These are phyloP conservation scores for Pachyuromys duprasi DNA, from an alignment of 2,797 vertebrate species.

Conservation along the genomic window DNA sequence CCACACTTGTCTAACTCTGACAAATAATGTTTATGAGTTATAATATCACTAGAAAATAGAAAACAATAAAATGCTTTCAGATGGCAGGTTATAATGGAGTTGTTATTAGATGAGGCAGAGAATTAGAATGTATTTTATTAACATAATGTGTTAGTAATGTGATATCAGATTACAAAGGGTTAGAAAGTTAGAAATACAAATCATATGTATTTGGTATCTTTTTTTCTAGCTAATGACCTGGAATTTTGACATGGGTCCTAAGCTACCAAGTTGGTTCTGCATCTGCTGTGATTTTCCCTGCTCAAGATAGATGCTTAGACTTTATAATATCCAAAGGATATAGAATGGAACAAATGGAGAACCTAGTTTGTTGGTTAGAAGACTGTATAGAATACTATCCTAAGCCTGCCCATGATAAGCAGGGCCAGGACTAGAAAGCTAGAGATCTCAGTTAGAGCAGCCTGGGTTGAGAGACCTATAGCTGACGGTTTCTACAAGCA, in stretches of 20 bases:
- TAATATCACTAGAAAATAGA: background rate
- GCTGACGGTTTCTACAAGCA: background rate
- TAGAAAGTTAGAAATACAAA: constrained; percentile 74
- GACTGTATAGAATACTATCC: rapidly evolving
- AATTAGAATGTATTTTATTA: constrained; percentile 3
- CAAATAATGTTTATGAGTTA: constrained; percentile 63
- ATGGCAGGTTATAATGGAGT: background rate
- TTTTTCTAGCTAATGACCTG: constrained; percentile 63
- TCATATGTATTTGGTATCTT: constrained; percentile 64
- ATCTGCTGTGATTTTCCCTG: background rate
- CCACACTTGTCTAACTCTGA: background rate
- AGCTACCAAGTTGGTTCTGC: constrained; percentile 40
- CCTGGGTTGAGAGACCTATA: background rate
- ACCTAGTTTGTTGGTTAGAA: background rate
- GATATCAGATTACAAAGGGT: background rate
- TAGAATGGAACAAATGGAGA: too few species aligned
- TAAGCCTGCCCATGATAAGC: background rate
- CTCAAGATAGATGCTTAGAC: rapidly evolving
- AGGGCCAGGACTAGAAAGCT: rapidly evolving
- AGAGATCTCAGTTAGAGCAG: background rate
- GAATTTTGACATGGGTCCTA: constrained; percentile 68
- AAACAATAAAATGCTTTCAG: constrained; percentile 44
- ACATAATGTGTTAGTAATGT: background rate
- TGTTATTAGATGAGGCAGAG: background rate
- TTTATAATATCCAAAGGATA: background rate